Base-by-base conservation (phyloP, 2,113 vertebrate species). In the Formicarius rufipectus region DNA sequence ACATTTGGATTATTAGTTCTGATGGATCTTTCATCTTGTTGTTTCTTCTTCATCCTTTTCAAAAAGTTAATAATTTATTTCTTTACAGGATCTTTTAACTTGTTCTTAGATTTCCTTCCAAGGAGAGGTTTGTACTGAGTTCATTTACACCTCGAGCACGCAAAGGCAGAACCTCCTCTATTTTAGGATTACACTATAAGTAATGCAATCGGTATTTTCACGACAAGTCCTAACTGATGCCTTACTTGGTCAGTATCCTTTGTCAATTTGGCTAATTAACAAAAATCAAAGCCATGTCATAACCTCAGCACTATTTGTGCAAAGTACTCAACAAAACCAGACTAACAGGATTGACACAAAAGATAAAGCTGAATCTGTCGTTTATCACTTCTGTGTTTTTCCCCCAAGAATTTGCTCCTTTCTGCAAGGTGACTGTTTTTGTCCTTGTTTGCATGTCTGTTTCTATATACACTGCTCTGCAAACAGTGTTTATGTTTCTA, bases 371-470 rank as follows among this genome's bases (percentile, higher is more conserved):
- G 25, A 66, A 39, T 28, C 18, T 50, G 4, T 18, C 2, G 1
- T 33, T 58, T 35, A 11, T 12, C 44, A 25, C 16, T 28, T n/a
- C 12, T 27, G 11, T 2, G 4, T 0, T 24, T 52, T 56, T 63
- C 15, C 19, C 5, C 17, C 31, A 44, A 10, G 23, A 35, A 35
- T 50, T 53, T 81, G 31, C 11, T 82, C 10, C 47, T 72, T 59
- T 9, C 2, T 44, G 64, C 49, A 30, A 53, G 7, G 23, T 33
- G 4, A 10, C 40, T 60, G 22, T 7, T 80, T 89, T 62, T 53
- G 28, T 45, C 40, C 9, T 58, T 45, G 7, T 53, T 45, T 44
- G 7, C 8, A 37, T 0, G 0, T 30, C 27, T 68, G 4, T 40
- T 7, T 59, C 6, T 42, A 2, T 24, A 27, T 14, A 74, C 14